Evolutionary conservation across 2,113 vertebrate genomes (phyloP), one percentile per base, ranked within the genome.

Genomic region (Lichenostomus cassidix): DNA sequence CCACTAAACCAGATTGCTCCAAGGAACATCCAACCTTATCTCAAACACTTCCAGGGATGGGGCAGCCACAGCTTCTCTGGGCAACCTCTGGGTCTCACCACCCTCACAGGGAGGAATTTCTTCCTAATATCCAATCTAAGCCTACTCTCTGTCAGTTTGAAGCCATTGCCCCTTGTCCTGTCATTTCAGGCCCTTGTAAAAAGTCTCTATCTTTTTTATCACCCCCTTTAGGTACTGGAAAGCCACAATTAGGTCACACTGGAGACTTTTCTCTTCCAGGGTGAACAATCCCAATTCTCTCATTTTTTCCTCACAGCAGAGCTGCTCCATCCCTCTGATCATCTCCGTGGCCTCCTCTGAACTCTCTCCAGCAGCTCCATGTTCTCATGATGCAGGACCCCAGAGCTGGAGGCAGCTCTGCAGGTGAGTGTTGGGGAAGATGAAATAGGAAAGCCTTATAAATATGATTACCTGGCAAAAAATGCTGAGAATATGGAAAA

Each of bases 281-380:
- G 2, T 42, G 76, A 58, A 19, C 25, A 64, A 27, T 31, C 17
- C 17, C 7, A 41, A 0, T 3, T 67, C 24, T 49, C 42, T 19
- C 35, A 49, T 5, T 15, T 4, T 64, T 73, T 64, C 25, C 56
- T 71, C 24, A 1, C 3, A 29, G 85, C 13, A 47, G 65, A 70
- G 24, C 13, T 55, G 16, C 7, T 71, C 29, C 56, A 56, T 41
- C 25, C 11, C 25, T 80, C 42, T 42, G 25, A 1, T 56, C 49
- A 8, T 1, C n/a, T 0, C 53, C 39, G 12, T 62, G 23, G 55
- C 11, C n/a, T 55, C 16, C 19, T 79, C 56, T 63, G n/a, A 29
- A 17, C 2, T 63, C 0, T 0, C 6, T 87, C 65, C 56, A 56
- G 0, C 13, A 64, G 24, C 9, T 79, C 42, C 75, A 22, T 0